Percentiles rank a stretch among this genome's conserved stretches.
Conservation (phyloP, 2,113 vertebrate genomes). For the Echinops telfairi region DNA sequence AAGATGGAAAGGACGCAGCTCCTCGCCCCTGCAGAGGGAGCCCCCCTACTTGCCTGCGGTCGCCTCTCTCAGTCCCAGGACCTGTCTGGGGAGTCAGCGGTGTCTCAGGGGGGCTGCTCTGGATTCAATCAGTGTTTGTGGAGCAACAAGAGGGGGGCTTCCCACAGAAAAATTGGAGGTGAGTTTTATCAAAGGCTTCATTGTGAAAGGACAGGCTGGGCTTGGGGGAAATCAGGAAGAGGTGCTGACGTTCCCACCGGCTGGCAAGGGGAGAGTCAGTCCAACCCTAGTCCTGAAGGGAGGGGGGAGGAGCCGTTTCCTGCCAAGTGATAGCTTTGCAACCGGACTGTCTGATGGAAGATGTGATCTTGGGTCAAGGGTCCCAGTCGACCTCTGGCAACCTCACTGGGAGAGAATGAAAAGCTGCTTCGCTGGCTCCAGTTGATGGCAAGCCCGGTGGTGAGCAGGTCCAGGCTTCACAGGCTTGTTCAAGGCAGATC, state of each 20-base stretch:
- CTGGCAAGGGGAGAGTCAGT: neutral
- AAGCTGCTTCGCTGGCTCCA: neutral
- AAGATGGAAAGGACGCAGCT: neutral
- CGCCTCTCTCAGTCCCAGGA: neutral
- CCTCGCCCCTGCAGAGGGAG: fast-evolving
- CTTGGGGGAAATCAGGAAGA: neutral
- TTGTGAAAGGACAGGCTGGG: neutral
- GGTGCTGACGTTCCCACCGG: neutral
- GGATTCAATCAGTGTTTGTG: neutral
- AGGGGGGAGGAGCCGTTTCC: neutral
- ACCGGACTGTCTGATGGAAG: neutral
- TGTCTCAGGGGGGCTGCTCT: neutral
- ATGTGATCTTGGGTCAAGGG: neutral
- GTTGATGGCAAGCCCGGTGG: neutral
- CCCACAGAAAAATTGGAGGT: neutral
- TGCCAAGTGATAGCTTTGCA: neutral
- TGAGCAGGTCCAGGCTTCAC: no score
- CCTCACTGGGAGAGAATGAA: neutral
- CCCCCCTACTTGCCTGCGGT: neutral
- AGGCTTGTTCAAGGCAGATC: neutral
- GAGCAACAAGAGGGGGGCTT: neutral
- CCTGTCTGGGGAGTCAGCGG: neutral
- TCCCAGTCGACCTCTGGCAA: neutral
- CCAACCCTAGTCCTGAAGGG: neutral
- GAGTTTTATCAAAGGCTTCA: neutral